These are phyloP conservation scores for Macroglossus sobrinus DNA, from an alignment of 2,113 vertebrate genomes.

Conservation along the genomic window DNA sequence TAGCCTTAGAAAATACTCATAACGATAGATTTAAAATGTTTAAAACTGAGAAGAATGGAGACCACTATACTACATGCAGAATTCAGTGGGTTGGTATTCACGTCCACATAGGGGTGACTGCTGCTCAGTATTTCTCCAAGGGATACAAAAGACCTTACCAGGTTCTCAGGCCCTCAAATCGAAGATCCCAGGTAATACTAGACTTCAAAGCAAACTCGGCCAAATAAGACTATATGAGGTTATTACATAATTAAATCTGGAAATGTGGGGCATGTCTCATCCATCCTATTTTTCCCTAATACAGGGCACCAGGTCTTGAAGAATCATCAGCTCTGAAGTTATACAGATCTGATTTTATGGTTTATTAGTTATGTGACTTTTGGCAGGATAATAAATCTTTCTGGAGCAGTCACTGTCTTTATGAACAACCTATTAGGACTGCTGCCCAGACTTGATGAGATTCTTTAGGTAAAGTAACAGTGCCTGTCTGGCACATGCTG, in stretches of 20 bases:
- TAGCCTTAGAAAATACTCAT: background rate
- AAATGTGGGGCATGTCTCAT: background rate
- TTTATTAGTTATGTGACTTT: conserved; percentile 43
- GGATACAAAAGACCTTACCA: background rate
- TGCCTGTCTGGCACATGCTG: background rate
- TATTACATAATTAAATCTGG: background rate
- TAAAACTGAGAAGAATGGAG: background rate
- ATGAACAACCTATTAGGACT: background rate
- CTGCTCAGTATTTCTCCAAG: background rate
- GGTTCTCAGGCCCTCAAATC: no score
- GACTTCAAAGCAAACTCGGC: background rate
- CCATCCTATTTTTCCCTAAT: background rate
- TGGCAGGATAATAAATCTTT: conserved; percentile 39
- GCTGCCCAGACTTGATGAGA: background rate
- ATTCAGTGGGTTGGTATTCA: background rate
- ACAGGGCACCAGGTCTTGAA: background rate
- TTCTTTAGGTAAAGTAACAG: background rate
- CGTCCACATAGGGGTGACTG: background rate
- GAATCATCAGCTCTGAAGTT: conserved; percentile 22
- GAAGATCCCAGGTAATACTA: background rate
- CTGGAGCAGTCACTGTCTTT: conserved; percentile 5
- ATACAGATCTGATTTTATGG: conserved; percentile 2
- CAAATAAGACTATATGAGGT: background rate
- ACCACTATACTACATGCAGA: background rate
- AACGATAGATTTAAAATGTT: background rate